A percentile compares a stretch with the other conserved stretches of the same genome.
phyloP scores from a whole-genome alignment of 2,888 invertebrate species.

The Erebia aethiops region DNA sequence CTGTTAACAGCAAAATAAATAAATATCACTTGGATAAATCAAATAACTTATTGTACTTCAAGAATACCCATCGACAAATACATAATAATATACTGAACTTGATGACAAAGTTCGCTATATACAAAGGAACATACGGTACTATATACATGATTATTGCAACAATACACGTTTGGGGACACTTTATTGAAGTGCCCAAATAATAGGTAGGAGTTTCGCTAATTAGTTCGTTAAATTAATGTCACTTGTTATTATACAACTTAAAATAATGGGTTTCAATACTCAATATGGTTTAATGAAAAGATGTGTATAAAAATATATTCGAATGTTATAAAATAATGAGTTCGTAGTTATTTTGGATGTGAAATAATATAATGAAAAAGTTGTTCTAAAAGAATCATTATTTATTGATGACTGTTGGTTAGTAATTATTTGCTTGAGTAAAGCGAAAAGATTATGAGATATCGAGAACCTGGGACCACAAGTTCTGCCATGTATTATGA shows the following conservation, averaged over 20 bases:
- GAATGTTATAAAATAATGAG: constrained; percentile 27
- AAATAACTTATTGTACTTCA: constrained; percentile 57
- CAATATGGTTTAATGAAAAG: constrained; percentile 24
- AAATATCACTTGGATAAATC: constrained; percentile 54
- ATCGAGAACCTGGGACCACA: background rate
- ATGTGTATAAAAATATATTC: constrained; percentile 25
- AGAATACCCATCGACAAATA: constrained; percentile 43
- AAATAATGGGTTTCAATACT: constrained; percentile 25
- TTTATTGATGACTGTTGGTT: too few relatives aligned
- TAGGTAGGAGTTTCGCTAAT: constrained; percentile 23
- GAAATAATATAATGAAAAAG: background rate
- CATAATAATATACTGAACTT: constrained; percentile 46
- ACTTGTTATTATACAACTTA: constrained; percentile 29
- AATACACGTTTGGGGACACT: constrained; percentile 54
- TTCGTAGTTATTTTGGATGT: background rate
- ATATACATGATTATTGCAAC: constrained; percentile 66
- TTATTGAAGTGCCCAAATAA: constrained; percentile 19
- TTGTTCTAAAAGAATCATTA: background rate
- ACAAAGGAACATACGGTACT: constrained; percentile 67
- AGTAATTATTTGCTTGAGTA: background rate
- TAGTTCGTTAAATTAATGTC: constrained; percentile 25
- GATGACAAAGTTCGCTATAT: constrained; percentile 54
- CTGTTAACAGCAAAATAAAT: constrained; percentile 58
- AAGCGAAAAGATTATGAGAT: too few relatives aligned
- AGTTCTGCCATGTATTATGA: background rate